Conservation (phyloP, 2,113 vertebrate genomes). For the Anseranas semipalmata region DNA sequence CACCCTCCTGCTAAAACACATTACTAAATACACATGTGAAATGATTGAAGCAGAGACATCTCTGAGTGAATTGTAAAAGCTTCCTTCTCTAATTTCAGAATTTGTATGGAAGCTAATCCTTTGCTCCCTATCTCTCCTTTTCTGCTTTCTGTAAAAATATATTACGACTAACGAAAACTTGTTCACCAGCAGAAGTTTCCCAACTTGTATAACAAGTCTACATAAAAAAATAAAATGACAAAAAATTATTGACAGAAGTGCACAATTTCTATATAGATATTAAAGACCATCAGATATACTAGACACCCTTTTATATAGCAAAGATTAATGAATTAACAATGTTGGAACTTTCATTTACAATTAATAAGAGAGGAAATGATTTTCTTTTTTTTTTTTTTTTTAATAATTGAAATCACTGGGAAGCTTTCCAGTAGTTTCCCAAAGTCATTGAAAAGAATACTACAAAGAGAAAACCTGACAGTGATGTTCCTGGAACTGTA, state of each 20-base stretch:
- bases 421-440: neutral
- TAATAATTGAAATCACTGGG: neutral
- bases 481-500: neutral
- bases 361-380: neutral
- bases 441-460: neutral
- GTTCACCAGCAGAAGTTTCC: neutral
- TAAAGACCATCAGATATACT: neutral
- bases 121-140: neutral
- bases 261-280: neutral
- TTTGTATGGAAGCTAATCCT: neutral
- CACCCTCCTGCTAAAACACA: neutral
- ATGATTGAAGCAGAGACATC: neutral
- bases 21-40: neutral
- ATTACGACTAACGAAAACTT: neutral
- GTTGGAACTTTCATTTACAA: neutral
- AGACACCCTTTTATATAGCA: neutral
- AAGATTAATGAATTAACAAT: neutral
- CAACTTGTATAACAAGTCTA: neutral
- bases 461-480: neutral
- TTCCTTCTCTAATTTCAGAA: neutral
- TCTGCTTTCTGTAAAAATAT: neutral
- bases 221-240: neutral
- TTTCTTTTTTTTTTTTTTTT: neutral
- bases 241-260: neutral
- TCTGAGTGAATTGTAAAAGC: neutral